Base-by-base conservation (phyloP, 2,797 vertebrate species). In the Hypotaenidia okinawae region DNA sequence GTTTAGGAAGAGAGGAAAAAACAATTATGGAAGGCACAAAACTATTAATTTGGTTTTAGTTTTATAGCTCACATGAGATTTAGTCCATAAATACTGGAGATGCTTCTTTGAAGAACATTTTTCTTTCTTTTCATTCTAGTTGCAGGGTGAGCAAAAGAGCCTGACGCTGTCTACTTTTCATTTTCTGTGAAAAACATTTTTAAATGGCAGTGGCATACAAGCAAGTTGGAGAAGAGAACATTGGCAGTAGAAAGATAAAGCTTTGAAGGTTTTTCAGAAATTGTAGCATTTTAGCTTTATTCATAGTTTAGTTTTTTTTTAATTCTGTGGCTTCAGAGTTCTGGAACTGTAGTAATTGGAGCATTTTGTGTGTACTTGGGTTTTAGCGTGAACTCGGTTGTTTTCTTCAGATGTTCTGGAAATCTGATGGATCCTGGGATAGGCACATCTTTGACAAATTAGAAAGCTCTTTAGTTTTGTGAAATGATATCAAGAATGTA, bases 131-230 rank as follows among this genome's bases (percentile, higher is more conserved):
- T 43, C 67, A 41, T 89, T 76, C 13, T 80, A 27, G 23, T 78
- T 3, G 0, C 13, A 4, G 9, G 21, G 13, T 8, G 0, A 2
- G 10, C 22, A 59, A 41, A 30, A 17, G 8, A 51, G 11, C 24
- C 16, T 57, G 17, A 59, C 2, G n/a, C 32, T 47, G 25, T 16
- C 24, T 8, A 6, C 28, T 83, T 68, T 3, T 21, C 47, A 9
- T 79, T 95, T 94, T 79, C 30, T 72, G 8, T 62, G 59, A 47
- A 90, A 84, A 89, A 5, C 22, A 55, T 87, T 90, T 43, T 0
- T 57, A 76, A 83, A 41, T 70, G 22, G 25, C 11, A 17, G 52
- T 32, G 2, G 14, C 17, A 18, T 13, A 32, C 37, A 57, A 57
- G 12, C 28, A 35, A 61, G 35, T 2, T 77, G 28, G 37, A 84